These are phyloP conservation scores for Cataglyphis rosenhaueri DNA, from an alignment of 2,888 invertebrate genomes.

Conservation along the genomic window DNA sequence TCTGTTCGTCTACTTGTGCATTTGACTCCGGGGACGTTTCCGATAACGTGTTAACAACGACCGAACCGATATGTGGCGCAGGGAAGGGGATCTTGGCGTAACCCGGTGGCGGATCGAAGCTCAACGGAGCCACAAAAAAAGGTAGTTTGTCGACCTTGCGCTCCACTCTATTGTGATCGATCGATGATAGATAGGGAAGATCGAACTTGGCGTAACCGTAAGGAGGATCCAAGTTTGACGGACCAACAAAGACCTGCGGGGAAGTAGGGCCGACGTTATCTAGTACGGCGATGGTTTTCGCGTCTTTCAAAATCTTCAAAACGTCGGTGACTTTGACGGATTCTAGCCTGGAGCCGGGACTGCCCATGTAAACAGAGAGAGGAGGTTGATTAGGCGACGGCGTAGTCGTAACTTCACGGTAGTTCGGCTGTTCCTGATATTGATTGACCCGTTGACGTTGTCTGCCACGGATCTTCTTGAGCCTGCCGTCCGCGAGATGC, in stretches of 20 bases:
- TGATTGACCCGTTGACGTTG: slow-evolving; percentile 61
- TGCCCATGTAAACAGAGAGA: slow-evolving; percentile 91
- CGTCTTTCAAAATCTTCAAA: slow-evolving; percentile 89
- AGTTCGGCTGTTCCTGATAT: slow-evolving; percentile 66
- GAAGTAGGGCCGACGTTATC: slow-evolving; percentile 90
- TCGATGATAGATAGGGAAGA: slow-evolving; percentile 92
- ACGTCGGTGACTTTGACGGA: slow-evolving; percentile 90
- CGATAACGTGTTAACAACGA: slow-evolving; percentile 89
- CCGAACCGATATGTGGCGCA: slow-evolving; percentile 94
- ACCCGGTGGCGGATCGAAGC: slow-evolving; percentile 93
- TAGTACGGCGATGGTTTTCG: slow-evolving; percentile 91
- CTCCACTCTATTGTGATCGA: slow-evolving; percentile 89
- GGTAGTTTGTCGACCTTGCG: slow-evolving; percentile 91
- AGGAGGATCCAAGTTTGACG: slow-evolving; percentile 90
- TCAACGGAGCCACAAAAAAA: slow-evolving; percentile 94
- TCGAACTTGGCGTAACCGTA: slow-evolving; percentile 92
- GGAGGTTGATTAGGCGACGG: slow-evolving; percentile 92
- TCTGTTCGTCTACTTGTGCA: slow-evolving; percentile 61
- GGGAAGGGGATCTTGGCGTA: slow-evolving; percentile 95
- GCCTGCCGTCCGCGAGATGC: slow-evolving; percentile 73
- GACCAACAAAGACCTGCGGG: slow-evolving; percentile 93
- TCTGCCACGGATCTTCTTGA: slow-evolving; percentile 58
- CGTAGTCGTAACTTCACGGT: slow-evolving; percentile 67
- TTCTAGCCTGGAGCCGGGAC: slow-evolving; percentile 85
- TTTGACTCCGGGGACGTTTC: slow-evolving; percentile 62